A percentile compares a stretch with the other conserved stretches of the same genome.
phyloP scores from a whole-genome alignment of 2,113 vertebrate genomes.

The Colaptes auratus region DNA sequence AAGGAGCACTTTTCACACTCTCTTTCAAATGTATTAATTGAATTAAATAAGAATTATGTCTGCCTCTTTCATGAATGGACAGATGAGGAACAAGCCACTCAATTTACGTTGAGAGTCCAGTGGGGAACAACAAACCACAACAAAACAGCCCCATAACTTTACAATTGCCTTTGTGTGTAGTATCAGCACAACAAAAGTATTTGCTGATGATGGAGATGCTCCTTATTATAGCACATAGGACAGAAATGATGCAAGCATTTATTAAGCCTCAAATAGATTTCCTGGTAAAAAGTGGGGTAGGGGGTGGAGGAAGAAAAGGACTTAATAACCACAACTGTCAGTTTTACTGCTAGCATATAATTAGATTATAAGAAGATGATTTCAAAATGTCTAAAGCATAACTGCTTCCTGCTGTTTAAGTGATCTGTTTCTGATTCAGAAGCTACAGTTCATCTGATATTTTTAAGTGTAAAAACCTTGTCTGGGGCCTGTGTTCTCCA shows the following conservation, averaged over 20 bases:
- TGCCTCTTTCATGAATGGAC: neutral
- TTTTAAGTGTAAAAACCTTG: neutral
- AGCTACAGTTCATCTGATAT: neutral
- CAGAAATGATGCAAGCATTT: neutral
- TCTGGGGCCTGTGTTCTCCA: neutral
- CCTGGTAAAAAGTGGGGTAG: neutral
- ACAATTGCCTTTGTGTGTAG: neutral
- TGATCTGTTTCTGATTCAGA: neutral
- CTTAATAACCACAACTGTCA: neutral
- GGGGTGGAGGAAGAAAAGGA: neutral
- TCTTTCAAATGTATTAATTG: neutral
- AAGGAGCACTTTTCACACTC: neutral
- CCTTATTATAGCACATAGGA: neutral
- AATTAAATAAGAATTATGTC: neutral
- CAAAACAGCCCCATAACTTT: neutral
- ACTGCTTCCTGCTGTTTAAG: neutral
- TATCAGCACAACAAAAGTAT: constrained; percentile 17
- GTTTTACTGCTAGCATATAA: neutral
- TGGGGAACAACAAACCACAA: neutral
- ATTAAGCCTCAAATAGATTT: neutral
- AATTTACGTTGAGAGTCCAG: neutral
- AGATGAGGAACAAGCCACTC: neutral
- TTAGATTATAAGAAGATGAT: neutral
- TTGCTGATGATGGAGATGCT: constrained; percentile 24
- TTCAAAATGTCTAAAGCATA: neutral